Evolutionary conservation across 2,113 vertebrate species (phyloP).

Genomic region (Prinia subflava): DNA sequence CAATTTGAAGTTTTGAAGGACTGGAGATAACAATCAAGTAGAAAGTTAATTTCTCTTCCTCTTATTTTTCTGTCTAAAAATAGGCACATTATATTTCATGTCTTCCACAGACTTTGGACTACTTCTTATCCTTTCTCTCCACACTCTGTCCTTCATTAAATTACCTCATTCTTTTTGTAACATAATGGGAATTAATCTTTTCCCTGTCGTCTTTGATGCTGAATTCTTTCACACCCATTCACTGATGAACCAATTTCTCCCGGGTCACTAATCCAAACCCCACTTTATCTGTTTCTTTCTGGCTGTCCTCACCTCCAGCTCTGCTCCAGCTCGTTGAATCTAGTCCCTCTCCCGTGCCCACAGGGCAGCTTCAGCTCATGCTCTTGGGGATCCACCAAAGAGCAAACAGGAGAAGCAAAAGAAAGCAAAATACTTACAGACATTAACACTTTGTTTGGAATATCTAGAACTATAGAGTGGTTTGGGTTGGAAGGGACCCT

Average conservation of each 20-base stretch:
- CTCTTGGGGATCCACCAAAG: accelerated
- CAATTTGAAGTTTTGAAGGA: not conserved
- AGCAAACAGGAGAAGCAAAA: not conserved
- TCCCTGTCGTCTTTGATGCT: not conserved
- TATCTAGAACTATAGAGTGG: not conserved
- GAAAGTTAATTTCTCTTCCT: not conserved
- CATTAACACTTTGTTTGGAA: not conserved
- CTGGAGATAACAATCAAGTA: not conserved
- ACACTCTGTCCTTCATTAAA: constrained; percentile 11
- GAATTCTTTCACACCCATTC: not conserved
- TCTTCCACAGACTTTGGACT: not conserved
- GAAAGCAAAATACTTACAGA: not conserved
- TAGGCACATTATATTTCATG: not conserved
- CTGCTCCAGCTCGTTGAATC: accelerated
- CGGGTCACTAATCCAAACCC: not conserved
- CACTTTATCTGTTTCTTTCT: not conserved
- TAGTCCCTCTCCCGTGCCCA: not conserved
- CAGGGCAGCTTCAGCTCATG: not conserved
- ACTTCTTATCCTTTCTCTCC: not conserved
- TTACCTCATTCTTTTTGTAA: not conserved
- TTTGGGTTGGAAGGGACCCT: not conserved
- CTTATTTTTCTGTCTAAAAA: constrained; percentile 28
- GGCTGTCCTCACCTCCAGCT: not conserved
- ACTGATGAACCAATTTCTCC: accelerated
- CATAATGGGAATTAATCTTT: constrained; percentile 12